Conservation (phyloP, 2,888 invertebrate species). For the Bembecia ichneumoniformis region DNA sequence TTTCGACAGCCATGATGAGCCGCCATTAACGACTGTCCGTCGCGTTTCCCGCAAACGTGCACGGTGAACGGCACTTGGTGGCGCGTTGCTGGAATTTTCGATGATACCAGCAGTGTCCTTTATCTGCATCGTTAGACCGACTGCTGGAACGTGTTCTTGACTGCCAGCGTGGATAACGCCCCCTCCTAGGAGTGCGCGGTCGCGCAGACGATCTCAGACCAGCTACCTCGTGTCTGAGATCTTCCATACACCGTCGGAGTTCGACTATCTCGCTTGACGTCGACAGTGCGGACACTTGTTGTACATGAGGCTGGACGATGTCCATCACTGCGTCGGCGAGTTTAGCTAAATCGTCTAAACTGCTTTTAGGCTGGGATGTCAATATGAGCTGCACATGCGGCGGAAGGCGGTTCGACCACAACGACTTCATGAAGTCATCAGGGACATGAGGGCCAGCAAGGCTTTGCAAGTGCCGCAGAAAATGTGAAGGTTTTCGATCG, state of each 20-base stretch:
- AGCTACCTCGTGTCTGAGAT: too few relatives aligned
- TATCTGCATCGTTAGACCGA: slow-evolving; percentile 1
- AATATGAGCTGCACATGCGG: background rate
- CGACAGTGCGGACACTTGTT: background rate
- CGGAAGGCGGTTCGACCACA: background rate
- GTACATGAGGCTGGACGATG: background rate
- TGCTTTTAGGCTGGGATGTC: background rate
- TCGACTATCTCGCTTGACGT: too few relatives aligned
- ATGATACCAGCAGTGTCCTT: slow-evolving; percentile 4
- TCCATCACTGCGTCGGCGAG: background rate
- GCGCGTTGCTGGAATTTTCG: background rate
- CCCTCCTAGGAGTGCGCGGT: too few relatives aligned
- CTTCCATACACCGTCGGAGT: too few relatives aligned
- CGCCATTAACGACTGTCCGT: slow-evolving; percentile 6
- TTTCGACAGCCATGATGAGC: slow-evolving; percentile 2
- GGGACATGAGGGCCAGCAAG: background rate
- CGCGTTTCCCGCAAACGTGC: slow-evolving; percentile 4
- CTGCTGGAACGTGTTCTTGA: background rate
- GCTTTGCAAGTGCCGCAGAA: background rate
- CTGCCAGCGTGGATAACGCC: too few relatives aligned
- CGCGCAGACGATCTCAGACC: too few relatives aligned
- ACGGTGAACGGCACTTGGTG: slow-evolving; percentile 2
- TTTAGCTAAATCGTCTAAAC: background rate
- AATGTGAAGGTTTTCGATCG: background rate
- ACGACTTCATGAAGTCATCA: background rate